A percentile compares a stretch with the other conserved stretches of the same genome.
Conservation (phyloP, 2,113 vertebrate genomes). For the Pungitius pungitius region DNA sequence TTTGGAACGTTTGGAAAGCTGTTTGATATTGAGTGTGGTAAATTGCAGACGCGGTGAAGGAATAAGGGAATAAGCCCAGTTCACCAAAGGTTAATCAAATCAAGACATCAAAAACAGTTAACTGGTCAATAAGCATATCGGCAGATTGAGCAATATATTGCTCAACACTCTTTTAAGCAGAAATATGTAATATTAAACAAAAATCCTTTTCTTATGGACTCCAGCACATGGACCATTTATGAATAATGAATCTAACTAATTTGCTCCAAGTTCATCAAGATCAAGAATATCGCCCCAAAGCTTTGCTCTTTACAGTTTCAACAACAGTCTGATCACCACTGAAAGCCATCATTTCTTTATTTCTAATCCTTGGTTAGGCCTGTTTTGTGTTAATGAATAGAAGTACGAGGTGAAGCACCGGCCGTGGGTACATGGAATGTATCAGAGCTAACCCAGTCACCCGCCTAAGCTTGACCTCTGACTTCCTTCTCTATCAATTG, state of each 20-base stretch:
- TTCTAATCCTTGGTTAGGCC: background rate
- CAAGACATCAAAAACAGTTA: background rate
- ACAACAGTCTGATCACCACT: background rate
- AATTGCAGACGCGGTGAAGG: slow-evolving; percentile 28
- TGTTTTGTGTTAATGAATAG: background rate
- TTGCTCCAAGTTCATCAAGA: slow-evolving; percentile 4
- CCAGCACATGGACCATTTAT: background rate
- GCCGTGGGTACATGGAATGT: slow-evolving; percentile 35
- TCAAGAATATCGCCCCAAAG: background rate
- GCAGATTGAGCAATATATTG: background rate
- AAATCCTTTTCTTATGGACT: slow-evolving; percentile 1
- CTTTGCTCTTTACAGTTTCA: background rate
- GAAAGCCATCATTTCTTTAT: background rate
- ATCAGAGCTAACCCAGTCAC: slow-evolving; percentile 31
- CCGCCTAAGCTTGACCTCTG: slow-evolving; percentile 39
- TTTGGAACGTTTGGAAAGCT: background rate
- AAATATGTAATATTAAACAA: background rate
- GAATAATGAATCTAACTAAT: background rate
- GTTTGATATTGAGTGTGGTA: background rate
- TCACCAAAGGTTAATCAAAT: background rate
- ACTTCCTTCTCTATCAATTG: slow-evolving; percentile 45
- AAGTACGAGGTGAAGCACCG: background rate
- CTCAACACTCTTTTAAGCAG: background rate
- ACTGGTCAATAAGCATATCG: background rate
- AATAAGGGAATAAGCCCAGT: background rate